Conservation (phyloP, 2,797 vertebrate species). For the Anabas testudineus region DNA sequence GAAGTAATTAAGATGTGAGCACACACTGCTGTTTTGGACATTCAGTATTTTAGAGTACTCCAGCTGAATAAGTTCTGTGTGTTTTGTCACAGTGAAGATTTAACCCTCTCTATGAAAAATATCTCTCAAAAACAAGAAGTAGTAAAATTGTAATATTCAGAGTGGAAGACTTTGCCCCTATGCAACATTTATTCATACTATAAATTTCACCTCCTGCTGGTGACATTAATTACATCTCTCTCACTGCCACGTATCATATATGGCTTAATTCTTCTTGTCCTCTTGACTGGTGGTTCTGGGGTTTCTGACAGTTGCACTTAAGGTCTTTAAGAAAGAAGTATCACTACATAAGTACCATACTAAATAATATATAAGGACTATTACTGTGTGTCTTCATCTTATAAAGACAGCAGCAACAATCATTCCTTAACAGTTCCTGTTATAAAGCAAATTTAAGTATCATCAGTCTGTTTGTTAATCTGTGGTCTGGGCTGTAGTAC, state of each 20-base stretch:
- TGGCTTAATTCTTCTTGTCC: neutral
- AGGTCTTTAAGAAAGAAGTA: neutral
- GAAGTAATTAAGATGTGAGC: neutral
- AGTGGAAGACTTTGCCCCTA: no score
- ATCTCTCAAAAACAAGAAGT: conserved; percentile 1
- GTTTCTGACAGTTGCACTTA: conserved; percentile 1
- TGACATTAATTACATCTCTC: conserved; percentile 36
- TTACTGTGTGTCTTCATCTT: neutral
- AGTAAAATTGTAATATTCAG: conserved; percentile 22
- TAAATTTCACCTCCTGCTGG: conserved; percentile 38
- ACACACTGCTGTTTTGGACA: neutral
- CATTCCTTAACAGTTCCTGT: neutral
- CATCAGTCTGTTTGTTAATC: no score
- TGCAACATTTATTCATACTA: conserved; percentile 17
- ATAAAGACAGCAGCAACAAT: neutral
- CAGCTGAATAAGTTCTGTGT: neutral
- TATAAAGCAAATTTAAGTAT: neutral
- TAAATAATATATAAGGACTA: conserved; percentile 16
- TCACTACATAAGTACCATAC: conserved; percentile 5
- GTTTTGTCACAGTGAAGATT: conserved; percentile 4
- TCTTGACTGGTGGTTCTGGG: neutral
- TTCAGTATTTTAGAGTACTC: neutral
- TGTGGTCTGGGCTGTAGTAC: conserved; percentile 79
- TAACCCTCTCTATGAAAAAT: neutral
- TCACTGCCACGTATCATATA: conserved; percentile 1